A percentile compares a stretch with the other conserved stretches of the same genome.
These are phyloP conservation scores for Gallinago solitaria DNA, from an alignment of 2,797 vertebrate species.

Conservation along the genomic window DNA sequence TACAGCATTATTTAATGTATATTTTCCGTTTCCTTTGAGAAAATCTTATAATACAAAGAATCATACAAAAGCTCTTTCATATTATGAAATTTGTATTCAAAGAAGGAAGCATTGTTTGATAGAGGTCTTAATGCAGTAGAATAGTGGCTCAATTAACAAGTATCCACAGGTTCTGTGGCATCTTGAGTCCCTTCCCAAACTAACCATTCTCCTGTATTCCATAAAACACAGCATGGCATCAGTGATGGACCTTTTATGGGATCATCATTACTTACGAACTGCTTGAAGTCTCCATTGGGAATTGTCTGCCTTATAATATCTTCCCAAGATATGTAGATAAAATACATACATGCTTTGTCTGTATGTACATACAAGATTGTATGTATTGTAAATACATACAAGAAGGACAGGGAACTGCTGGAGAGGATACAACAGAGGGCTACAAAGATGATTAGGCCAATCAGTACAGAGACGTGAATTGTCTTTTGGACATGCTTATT, in stretches of 20 bases:
- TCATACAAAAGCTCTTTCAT: slow-evolving; percentile 15
- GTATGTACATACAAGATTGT: no score
- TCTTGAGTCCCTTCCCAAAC: not conserved
- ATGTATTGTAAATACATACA: no score
- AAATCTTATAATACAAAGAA: not conserved
- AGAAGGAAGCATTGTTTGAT: not conserved
- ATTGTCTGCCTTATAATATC: not conserved
- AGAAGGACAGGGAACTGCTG: no score
- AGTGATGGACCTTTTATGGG: not conserved
- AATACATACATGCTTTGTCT: not conserved
- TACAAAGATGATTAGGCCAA: not conserved
- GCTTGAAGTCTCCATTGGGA: not conserved
- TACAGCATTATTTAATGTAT: not conserved
- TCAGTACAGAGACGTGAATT: not conserved
- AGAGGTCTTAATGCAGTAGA: not conserved
- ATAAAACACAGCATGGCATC: not conserved
- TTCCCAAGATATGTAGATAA: not conserved
- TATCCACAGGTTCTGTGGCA: slow-evolving; percentile 9
- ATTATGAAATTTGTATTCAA: not conserved
- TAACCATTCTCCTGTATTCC: not conserved
- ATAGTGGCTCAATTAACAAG: not conserved
- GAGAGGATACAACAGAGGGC: no score
- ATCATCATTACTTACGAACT: not conserved
- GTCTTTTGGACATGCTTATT: not conserved
- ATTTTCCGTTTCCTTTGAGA: slow-evolving; percentile 4